A percentile compares a stretch with the other conserved stretches of the same genome.
These are phyloP conservation scores for Electrona antarctica DNA, from an alignment of 2,113 vertebrate genomes.

Conservation along the genomic window DNA sequence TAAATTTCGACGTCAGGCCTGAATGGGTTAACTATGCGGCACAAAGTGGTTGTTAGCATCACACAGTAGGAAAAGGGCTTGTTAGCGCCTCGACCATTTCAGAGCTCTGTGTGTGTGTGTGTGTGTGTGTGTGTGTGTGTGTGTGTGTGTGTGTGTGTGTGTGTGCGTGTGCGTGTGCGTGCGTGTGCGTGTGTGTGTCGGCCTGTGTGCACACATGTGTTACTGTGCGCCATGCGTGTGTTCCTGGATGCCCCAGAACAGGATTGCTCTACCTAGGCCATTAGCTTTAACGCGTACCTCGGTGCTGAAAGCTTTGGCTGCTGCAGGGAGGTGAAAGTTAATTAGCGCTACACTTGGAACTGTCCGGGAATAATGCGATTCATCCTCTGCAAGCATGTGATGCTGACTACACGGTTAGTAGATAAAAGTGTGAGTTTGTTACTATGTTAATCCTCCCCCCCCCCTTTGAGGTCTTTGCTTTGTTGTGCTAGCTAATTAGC, in stretches of 20 bases:
- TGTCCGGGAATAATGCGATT: neutral
- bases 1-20: too few relatives aligned
- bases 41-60: neutral
- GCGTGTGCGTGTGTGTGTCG: too few relatives aligned
- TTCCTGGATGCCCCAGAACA: neutral
- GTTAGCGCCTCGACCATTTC: constrained; percentile 55
- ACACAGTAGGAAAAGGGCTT: constrained; percentile 18
- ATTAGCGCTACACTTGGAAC: constrained; percentile 17
- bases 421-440: constrained; percentile 21
- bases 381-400: neutral
- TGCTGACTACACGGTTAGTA: neutral
- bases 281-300: neutral
- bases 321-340: constrained; percentile 3
- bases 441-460: constrained; percentile 19
- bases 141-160: too few relatives aligned
- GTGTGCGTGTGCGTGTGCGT: too few relatives aligned
- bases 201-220: too few relatives aligned
- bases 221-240: neutral
- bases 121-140: too few relatives aligned
- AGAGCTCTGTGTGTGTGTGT: constrained; percentile 23
- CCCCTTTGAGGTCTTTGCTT: constrained; percentile 29
- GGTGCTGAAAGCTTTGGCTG: constrained; percentile 14
- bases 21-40: constrained; percentile 18
- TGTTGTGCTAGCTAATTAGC: constrained; percentile 50
- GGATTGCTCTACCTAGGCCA: too few relatives aligned